phyloP scores from a whole-genome alignment of 2,888 invertebrate genomes.

The Linnaemya vulpina region DNA sequence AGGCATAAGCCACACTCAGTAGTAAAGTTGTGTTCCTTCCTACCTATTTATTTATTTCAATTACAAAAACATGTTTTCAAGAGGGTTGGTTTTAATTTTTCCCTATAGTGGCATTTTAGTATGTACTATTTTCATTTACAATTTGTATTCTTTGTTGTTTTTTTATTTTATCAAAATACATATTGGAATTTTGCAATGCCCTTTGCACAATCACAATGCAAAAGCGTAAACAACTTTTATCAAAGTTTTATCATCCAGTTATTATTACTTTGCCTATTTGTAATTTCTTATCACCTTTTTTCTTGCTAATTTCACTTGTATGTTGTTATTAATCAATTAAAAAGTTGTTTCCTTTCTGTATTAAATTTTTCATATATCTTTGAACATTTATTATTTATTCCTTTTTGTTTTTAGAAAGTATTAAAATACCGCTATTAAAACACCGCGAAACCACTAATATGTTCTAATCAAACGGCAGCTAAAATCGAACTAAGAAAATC shows the following conservation, averaged over 20 bases:
- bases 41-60: slow-evolving; percentile 17
- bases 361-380: slow-evolving; percentile 12
- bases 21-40: slow-evolving; percentile 44
- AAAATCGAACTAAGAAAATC: slow-evolving; percentile 68
- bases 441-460: slow-evolving; percentile 37
- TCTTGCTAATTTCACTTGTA: slow-evolving; percentile 79
- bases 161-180: slow-evolving; percentile 65
- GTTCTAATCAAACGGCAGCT: slow-evolving; percentile 53
- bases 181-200: slow-evolving; percentile 62
- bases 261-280: slow-evolving; percentile 14
- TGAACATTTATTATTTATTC: slow-evolving; percentile 23
- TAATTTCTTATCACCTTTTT: slow-evolving; percentile 67
- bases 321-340: slow-evolving; percentile 56
- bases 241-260: slow-evolving; percentile 52
- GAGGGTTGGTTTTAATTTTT: slow-evolving; percentile 39
- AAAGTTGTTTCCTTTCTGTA: slow-evolving; percentile 26
- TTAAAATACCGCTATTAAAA: slow-evolving; percentile 48
- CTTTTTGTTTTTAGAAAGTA: slow-evolving; percentile 22
- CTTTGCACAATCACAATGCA: slow-evolving; percentile 37
- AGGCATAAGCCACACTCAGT: slow-evolving; percentile 31
- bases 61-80: slow-evolving; percentile 19
- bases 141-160: slow-evolving; percentile 25
- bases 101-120: slow-evolving; percentile 24
- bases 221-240: slow-evolving; percentile 57
- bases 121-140: slow-evolving; percentile 29